Conservation (phyloP, 2,797 vertebrate genomes). For the Alca torda region DNA sequence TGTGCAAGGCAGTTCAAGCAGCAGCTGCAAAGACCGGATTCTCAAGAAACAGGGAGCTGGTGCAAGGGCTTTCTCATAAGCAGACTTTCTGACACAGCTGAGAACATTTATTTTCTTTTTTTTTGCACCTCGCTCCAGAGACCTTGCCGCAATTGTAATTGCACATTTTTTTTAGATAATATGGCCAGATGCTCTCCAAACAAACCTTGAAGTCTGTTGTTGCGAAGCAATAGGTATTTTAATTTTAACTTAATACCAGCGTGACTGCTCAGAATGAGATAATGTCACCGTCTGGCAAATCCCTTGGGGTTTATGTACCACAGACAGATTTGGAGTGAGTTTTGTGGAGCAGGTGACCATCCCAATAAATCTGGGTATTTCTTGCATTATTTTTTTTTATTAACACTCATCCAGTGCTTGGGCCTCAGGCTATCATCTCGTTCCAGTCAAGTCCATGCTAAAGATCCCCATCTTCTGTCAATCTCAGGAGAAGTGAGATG, state of each 20-base stretch:
- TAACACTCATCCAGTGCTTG: not conserved
- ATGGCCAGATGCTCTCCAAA: conserved; percentile 11
- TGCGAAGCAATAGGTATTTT: conserved; percentile 4
- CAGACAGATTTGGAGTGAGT: not conserved
- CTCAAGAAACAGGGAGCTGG: not conserved
- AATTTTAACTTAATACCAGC: not conserved
- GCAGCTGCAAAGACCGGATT: not conserved
- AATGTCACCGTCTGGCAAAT: not conserved
- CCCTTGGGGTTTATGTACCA: not conserved
- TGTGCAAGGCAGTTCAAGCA: not conserved
- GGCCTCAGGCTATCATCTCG: not conserved
- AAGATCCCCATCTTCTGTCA: conserved; percentile 16
- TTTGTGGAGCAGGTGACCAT: not conserved
- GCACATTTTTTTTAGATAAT: not conserved
- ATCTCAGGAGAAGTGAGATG: not conserved
- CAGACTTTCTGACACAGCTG: not conserved
- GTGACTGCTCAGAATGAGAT: not conserved
- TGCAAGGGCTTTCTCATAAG: not conserved
- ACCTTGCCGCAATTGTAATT: not conserved
- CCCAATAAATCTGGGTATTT: not conserved
- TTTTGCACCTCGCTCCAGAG: not conserved
- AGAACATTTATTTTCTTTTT: not conserved
- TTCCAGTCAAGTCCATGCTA: not conserved
- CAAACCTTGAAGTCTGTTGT: not conserved
- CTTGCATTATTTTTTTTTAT: not conserved